Percentiles rank a stretch among this genome's conserved stretches.
phyloP scores from a whole-genome alignment of 2,888 invertebrate genomes.

The Incurvaria masculella region DNA sequence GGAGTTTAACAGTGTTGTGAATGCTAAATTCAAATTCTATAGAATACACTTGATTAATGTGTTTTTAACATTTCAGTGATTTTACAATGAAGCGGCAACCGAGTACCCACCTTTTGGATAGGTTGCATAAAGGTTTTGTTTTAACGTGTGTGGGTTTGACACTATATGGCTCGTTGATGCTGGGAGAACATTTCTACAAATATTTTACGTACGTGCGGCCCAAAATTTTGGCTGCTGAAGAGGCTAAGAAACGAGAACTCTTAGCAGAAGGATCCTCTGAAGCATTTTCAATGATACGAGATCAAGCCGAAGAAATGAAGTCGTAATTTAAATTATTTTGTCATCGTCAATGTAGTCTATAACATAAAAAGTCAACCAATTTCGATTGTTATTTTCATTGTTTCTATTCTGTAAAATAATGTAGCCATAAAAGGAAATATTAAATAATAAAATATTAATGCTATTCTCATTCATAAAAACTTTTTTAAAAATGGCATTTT shows the following conservation, averaged over 20 bases:
- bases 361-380: no score
- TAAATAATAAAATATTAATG: no score
- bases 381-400: no score
- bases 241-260: slow-evolving; percentile 40
- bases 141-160: slow-evolving; percentile 44
- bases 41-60: no score
- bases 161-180: slow-evolving; percentile 27
- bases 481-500: no score
- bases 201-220: slow-evolving; percentile 46
- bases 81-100: slow-evolving; percentile 42
- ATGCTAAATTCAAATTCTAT: no score
- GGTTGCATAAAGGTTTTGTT: slow-evolving; percentile 46
- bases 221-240: slow-evolving; percentile 31
- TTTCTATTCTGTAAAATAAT: no score
- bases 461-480: no score
- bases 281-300: slow-evolving; percentile 7
- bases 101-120: slow-evolving; percentile 39
- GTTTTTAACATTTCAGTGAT: slow-evolving; percentile 11
- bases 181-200: slow-evolving; percentile 38
- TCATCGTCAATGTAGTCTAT: no score
- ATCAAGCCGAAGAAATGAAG: slow-evolving; percentile 6
- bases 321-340: no score
- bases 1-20: no score
- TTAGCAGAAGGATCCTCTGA: slow-evolving; percentile 48
- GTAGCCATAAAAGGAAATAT: no score